Evolutionary conservation across 2,888 invertebrate genomes (phyloP).

Genomic region (Rhodophaea formosa): DNA sequence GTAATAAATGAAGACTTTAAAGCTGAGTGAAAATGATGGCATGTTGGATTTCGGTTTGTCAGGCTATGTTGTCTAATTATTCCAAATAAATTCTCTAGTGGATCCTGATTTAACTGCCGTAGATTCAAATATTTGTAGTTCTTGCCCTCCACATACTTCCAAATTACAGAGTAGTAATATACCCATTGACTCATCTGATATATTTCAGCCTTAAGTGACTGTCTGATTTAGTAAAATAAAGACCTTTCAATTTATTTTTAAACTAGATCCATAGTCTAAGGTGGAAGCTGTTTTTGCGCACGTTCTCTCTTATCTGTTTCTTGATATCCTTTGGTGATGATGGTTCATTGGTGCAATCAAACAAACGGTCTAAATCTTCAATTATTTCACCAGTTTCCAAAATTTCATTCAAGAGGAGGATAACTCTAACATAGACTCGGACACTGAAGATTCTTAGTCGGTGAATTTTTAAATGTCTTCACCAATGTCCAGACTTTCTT

Average conservation of each 20-base stretch:
- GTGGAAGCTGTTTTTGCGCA: slow-evolving; percentile 12
- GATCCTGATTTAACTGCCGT: slow-evolving; percentile 25
- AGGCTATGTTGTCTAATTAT: slow-evolving; percentile 26
- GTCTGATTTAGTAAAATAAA: slow-evolving; percentile 8
- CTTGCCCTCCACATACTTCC: slow-evolving; percentile 7
- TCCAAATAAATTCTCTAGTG: slow-evolving; percentile 29
- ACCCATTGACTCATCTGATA: no score
- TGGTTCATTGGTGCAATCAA: slow-evolving; percentile 31
- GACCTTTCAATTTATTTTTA: slow-evolving; percentile 6
- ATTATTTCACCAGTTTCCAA: slow-evolving; percentile 21
- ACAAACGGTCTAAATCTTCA: slow-evolving; percentile 21
- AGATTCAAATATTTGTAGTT: slow-evolving; percentile 26
- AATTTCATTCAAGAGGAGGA: no score
- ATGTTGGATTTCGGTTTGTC: slow-evolving; percentile 22
- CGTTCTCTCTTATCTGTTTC: slow-evolving; percentile 19
- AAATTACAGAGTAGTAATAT: not conserved
- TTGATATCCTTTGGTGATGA: slow-evolving; percentile 26
- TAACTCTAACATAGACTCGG: no score
- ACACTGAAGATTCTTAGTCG: no score
- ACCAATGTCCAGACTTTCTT: no score
- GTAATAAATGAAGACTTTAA: not conserved
- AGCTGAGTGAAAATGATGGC: slow-evolving; percentile 8
- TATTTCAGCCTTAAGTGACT: not conserved
- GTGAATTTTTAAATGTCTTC: no score
- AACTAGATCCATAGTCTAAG: slow-evolving; percentile 12